phyloP scores from a whole-genome alignment of 2,888 invertebrate species.

The Celastrina argiolus region DNA sequence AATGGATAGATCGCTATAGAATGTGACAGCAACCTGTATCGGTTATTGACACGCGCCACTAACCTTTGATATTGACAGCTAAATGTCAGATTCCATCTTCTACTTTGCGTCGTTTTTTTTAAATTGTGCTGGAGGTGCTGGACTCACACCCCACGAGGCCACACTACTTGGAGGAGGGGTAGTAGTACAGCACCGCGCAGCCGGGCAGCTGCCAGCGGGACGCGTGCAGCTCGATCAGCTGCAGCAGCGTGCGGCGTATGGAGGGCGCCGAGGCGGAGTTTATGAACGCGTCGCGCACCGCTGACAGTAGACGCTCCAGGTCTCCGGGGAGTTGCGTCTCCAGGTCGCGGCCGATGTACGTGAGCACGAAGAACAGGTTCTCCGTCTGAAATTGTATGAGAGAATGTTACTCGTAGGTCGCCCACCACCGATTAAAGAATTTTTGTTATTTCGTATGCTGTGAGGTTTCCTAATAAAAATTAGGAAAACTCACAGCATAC shows the following conservation, averaged over 20 bases:
- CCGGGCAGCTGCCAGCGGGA: constrained; percentile 94
- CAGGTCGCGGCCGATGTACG: constrained; percentile 91
- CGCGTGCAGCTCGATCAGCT: constrained; percentile 93
- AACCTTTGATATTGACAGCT: no score
- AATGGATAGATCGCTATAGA: no score
- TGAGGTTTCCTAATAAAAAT: no score
- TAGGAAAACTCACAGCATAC: no score
- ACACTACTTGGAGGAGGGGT: constrained; percentile 77
- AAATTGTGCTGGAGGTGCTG: no score
- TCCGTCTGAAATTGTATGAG: constrained; percentile 80
- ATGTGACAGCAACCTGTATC: no score
- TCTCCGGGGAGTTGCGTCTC: constrained; percentile 89
- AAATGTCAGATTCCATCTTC: no score
- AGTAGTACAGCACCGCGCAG: constrained; percentile 93
- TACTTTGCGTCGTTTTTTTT: no score
- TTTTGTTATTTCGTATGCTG: no score
- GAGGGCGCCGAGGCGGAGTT: constrained; percentile 84
- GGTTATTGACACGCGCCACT: no score
- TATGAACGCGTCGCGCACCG: constrained; percentile 91
- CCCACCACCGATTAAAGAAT: neutral
- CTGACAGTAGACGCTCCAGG: constrained; percentile 86
- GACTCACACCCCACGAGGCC: neutral
- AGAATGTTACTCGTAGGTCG: no score
- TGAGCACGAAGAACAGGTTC: constrained; percentile 92
- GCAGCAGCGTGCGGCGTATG: constrained; percentile 89